These are phyloP conservation scores for Thyatira batis DNA, from an alignment of 2,888 invertebrate species.

Conservation along the genomic window DNA sequence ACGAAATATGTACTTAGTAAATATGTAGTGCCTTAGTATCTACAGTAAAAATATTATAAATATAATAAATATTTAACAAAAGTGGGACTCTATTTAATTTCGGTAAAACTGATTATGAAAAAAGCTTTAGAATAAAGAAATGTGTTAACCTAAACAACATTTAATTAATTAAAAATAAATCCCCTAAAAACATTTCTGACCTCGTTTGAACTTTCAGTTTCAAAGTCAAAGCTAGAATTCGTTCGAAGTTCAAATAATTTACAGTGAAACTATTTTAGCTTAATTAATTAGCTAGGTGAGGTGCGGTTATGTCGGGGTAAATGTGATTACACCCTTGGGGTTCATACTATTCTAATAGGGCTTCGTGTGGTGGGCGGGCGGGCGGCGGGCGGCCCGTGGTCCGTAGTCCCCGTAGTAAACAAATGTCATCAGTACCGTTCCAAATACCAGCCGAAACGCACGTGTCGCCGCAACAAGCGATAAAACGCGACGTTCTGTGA, in stretches of 20 bases:
- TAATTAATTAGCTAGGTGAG: conserved; percentile 11
- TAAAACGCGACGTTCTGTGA: neutral
- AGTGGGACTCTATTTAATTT: too few relatives aligned
- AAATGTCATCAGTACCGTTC: conserved; percentile 32
- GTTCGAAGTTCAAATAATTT: neutral
- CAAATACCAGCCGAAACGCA: conserved; percentile 27
- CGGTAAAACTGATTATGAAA: too few relatives aligned
- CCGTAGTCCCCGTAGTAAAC: conserved; percentile 35
- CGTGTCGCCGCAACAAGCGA: conserved; percentile 21
- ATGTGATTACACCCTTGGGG: conserved; percentile 14
- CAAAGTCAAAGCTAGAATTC: neutral
- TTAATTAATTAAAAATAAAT: neutral
- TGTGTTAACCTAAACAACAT: neutral
- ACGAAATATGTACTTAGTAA: too few relatives aligned
- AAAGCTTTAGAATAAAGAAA: too few relatives aligned
- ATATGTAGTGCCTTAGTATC: too few relatives aligned
- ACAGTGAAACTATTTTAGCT: neutral
- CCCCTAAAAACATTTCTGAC: neutral
- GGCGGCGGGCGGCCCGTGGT: conserved; percentile 11
- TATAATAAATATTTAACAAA: too few relatives aligned
- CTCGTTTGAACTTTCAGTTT: neutral
- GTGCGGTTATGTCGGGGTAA: conserved; percentile 5
- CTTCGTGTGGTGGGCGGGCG: conserved; percentile 41
- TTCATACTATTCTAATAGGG: conserved; percentile 20
- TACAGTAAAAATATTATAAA: too few relatives aligned